These are phyloP conservation scores for Agapostemon virescens DNA, from an alignment of 2,888 invertebrate species.

Conservation along the genomic window DNA sequence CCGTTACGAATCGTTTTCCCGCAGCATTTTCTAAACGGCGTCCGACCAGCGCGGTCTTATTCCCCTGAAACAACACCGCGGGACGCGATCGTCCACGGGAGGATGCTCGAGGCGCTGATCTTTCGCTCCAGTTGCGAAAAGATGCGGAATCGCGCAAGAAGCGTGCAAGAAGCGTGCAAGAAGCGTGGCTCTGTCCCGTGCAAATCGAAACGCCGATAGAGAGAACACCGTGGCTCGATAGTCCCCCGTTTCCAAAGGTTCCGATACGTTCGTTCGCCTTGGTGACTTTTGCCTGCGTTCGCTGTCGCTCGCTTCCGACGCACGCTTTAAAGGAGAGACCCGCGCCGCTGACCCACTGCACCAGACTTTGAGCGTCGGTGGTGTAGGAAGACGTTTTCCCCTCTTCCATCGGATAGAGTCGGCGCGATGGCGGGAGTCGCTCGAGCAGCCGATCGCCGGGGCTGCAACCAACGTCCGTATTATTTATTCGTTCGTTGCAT, in stretches of 20 bases:
- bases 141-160: not conserved
- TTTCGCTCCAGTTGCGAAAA: slow-evolving; percentile 13
- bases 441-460: too few species aligned
- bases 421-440: too few species aligned
- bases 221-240: not conserved
- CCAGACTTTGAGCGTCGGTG: too few species aligned
- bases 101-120: slow-evolving; percentile 11
- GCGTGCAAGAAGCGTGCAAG: too few species aligned
- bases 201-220: slow-evolving; percentile 12
- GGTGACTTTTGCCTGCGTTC: not conserved
- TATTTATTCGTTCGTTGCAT: too few species aligned
- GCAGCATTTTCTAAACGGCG: not conserved
- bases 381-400: too few species aligned
- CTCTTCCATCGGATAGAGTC: too few species aligned
- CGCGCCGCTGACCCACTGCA: not conserved
- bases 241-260: not conserved
- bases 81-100: not conserved
- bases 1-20: not conserved
- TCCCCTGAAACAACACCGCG: slow-evolving; percentile 10
- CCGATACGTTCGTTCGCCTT: too few species aligned
- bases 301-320: not conserved
- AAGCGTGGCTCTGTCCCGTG: not conserved
- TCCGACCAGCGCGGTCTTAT: not conserved
- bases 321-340: not conserved
- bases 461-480: too few species aligned